Conservation (phyloP, 2,888 invertebrate genomes). For the Patella depressa region DNA sequence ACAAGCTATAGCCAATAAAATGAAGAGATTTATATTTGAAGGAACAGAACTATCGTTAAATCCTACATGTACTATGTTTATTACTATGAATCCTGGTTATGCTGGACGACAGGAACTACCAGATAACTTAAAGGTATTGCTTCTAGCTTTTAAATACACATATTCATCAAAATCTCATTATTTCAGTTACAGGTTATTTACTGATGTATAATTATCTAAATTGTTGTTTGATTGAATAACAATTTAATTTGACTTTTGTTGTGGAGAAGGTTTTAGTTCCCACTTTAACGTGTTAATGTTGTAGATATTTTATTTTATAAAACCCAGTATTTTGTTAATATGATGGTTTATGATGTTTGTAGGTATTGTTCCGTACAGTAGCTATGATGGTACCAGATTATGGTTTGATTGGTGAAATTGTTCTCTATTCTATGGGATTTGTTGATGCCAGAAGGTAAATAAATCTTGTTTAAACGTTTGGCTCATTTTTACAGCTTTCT, state of each 20-base stretch:
- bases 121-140: constrained; percentile 69
- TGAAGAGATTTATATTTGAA: constrained; percentile 83
- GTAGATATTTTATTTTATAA: too few species aligned
- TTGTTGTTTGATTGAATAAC: too few species aligned
- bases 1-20: constrained; percentile 83
- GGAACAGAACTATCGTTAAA: constrained; percentile 71
- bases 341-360: constrained; percentile 14
- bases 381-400: constrained; percentile 73
- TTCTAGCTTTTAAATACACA: background rate
- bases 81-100: constrained; percentile 73
- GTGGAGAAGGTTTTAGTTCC: too few species aligned
- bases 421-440: constrained; percentile 72
- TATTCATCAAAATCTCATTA: background rate
- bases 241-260: too few species aligned
- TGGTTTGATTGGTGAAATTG: constrained; percentile 72
- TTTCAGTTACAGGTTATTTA: background rate
- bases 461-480: constrained; percentile 19
- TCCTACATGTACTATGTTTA: constrained; percentile 71
- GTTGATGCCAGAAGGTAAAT: constrained; percentile 75
- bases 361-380: constrained; percentile 74
- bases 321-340: too few species aligned
- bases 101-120: constrained; percentile 72
- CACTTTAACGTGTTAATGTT: too few species aligned
- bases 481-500: background rate
- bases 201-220: background rate